Conservation (phyloP, 2,888 invertebrate species). For the Neoitamus cyanurus region DNA sequence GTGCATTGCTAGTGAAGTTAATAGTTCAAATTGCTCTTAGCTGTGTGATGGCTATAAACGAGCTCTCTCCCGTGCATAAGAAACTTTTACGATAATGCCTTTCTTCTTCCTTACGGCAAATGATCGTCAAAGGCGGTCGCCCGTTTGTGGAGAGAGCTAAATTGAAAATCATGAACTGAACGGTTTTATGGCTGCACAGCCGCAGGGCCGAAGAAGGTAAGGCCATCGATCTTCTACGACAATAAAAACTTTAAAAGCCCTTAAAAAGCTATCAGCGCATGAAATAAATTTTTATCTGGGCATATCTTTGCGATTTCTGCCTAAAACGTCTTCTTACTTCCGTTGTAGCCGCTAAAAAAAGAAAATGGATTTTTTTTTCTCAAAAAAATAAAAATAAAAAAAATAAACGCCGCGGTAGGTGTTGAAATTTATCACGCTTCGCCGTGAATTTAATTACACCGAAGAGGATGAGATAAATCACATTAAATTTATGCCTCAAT, state of each 20-base stretch:
- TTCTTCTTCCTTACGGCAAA: neutral
- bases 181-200: neutral
- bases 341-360: neutral
- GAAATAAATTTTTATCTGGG: neutral
- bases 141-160: neutral
- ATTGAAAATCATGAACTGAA: neutral
- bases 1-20: no score
- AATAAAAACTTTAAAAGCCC: neutral
- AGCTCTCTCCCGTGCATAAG: neutral
- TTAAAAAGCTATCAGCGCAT: neutral
- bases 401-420: neutral
- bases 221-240: neutral
- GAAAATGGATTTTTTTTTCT: neutral
- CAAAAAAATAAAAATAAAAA: no score
- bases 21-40: neutral
- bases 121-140: neutral
- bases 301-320: neutral
- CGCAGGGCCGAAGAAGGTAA: neutral
- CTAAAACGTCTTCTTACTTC: neutral
- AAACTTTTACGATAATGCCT: neutral
- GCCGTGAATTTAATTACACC: neutral
- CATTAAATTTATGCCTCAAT: slow-evolving; percentile 1
- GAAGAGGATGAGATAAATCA: neutral
- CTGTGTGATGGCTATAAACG: neutral
- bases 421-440: neutral